Base-by-base conservation (phyloP, 1,140 invertebrate species). In the Ips typographus region DNA sequence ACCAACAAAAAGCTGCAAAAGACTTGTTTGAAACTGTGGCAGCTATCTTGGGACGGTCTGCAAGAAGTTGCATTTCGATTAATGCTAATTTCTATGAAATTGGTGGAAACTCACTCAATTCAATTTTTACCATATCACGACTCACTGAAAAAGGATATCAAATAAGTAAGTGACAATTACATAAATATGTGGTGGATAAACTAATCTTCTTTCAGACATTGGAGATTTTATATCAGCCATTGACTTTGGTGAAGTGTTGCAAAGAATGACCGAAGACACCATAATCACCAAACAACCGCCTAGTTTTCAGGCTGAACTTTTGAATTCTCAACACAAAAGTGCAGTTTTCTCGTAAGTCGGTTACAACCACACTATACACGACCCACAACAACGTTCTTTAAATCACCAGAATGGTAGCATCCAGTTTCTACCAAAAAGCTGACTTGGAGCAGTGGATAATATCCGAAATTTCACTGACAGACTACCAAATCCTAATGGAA, bases 21-120 rank as follows among this genome's bases (percentile, higher is more conserved):
- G 83, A 86, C 56, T 81, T 94, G 0, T 91, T 93, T 71, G 84
- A 89, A 71, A 92, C 89, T 0, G 84, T 93, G 0, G 87, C 87
- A 1, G 83, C 86, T 1, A 88, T 91, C 0, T 84, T 93, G 40
- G 88, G 88, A 4, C 80, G 85, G 37, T 83, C 86, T 1, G 83
- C 84, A 0, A 81, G 89, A 40, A 81, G 84, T 0, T 81, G 82
- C 1, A 76, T 93, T 0, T 85, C 84, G 1, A 69, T 87, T 0
- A 80, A 85, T 6, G 84, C 88, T 1, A 93, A 92, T 73, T 95
- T 94, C 78, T 94, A 92, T 76, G 86, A 93, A 66, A 82, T 94
- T 40, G 93, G 93, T 7, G 93, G 93, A 36, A 94, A 94, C 77
- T 94, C 93, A 0, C 82, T 95, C 1, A 94, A 94, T 77, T 93